phyloP scores from a whole-genome alignment of 2,113 vertebrate genomes.

The Rafetus swinhoei region DNA sequence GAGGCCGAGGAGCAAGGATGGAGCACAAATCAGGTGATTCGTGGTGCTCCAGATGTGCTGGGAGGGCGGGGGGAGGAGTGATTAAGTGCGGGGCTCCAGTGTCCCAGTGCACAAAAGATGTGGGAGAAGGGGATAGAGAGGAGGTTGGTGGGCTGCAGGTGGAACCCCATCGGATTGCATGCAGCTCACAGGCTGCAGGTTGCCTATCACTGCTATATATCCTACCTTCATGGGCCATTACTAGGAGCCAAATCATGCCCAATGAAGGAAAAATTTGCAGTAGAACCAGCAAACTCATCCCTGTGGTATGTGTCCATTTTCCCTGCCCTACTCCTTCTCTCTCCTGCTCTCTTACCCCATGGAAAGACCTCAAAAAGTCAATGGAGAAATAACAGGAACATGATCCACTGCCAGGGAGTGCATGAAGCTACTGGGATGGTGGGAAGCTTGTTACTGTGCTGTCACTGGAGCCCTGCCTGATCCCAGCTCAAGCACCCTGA shows the following conservation, averaged over 20 bases:
- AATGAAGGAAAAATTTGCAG: not conserved
- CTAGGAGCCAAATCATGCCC: not conserved
- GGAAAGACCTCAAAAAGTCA: not conserved
- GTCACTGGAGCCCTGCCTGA: not conserved
- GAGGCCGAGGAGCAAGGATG: too few relatives aligned
- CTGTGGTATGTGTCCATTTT: not conserved
- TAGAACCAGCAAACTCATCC: not conserved
- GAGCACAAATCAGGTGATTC: too few relatives aligned
- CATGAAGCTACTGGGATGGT: not conserved
- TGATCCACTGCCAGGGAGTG: rapidly evolving
- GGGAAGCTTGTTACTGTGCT: not conserved
- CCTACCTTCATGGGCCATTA: not conserved
- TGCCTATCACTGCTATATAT: not conserved
- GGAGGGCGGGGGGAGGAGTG: too few relatives aligned
- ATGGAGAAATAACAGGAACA: not conserved
- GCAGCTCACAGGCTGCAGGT: too few relatives aligned
- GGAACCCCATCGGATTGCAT: too few relatives aligned
- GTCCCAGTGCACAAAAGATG: too few relatives aligned
- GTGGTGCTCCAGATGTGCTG: too few relatives aligned
- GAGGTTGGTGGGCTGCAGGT: too few relatives aligned
- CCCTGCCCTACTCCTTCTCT: not conserved
- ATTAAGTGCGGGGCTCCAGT: too few relatives aligned
- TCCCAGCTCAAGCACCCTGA: not conserved
- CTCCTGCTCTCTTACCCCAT: not conserved
- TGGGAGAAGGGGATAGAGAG: too few relatives aligned